Evolutionary conservation across 2,888 invertebrate species (phyloP).

Genomic region (Drepanosiphum platanoidis): DNA sequence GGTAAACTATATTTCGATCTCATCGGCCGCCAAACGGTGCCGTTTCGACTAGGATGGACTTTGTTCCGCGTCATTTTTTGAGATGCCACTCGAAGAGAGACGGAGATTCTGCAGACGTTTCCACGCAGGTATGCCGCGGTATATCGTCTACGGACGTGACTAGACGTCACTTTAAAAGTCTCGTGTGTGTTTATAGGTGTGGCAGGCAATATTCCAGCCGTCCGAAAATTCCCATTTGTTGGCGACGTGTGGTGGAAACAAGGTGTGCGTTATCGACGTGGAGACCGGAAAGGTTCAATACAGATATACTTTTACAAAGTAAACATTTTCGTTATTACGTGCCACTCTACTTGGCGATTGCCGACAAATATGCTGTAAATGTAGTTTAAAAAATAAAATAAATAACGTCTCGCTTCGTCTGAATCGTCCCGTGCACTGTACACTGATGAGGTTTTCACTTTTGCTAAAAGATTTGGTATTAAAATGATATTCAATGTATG

Average conservation of each 20-base stretch:
- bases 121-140: slow-evolving; percentile 67
- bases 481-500: no score
- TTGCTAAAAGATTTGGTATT: no score
- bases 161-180: background rate
- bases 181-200: slow-evolving; percentile 66
- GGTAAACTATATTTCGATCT: no score
- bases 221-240: slow-evolving; percentile 65
- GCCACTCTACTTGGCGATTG: no score
- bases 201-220: slow-evolving; percentile 69
- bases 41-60: slow-evolving; percentile 62
- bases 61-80: slow-evolving; percentile 66
- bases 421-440: no score
- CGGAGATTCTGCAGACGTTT: slow-evolving; percentile 67
- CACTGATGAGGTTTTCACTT: no score
- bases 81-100: slow-evolving; percentile 69
- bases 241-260: slow-evolving; percentile 70
- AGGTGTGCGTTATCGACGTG: slow-evolving; percentile 69
- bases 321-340: no score
- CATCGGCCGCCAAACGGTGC: no score
- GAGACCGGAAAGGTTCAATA: slow-evolving; percentile 65
- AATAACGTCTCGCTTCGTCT: no score
- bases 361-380: no score
- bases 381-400: no score
- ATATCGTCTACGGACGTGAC: background rate
- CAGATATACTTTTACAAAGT: slow-evolving; percentile 58